Evolutionary conservation across 64 coral and sea anemone species (phyloP).

Genomic region (Trachythela sp.): DNA sequence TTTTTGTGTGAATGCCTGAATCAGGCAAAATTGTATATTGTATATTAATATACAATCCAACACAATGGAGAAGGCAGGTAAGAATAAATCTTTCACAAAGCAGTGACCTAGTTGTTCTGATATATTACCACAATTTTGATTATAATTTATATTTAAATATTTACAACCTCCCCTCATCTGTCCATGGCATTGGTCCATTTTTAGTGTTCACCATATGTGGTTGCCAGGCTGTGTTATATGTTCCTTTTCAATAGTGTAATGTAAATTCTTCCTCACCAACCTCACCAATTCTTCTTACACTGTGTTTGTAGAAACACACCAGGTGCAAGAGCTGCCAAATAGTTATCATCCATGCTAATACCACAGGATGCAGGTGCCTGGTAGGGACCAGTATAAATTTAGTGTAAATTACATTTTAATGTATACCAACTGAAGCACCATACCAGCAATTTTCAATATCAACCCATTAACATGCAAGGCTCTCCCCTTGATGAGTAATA

Average conservation of each 20-base stretch:
- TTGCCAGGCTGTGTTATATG: slow-evolving; percentile 29
- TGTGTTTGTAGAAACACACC: neutral
- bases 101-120: too few species aligned
- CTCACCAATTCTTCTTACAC: slow-evolving; percentile 30
- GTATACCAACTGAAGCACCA: neutral
- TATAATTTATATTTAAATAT: too few species aligned
- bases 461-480: neutral
- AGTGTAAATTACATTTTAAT: neutral
- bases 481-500: neutral
- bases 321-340: neutral
- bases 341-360: neutral
- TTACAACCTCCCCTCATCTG: too few species aligned
- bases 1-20: too few species aligned
- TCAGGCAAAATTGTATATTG: too few species aligned
- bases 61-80: too few species aligned
- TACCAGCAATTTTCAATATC: neutral
- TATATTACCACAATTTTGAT: too few species aligned
- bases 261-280: neutral
- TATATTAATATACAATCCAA: too few species aligned
- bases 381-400: slow-evolving; percentile 1
- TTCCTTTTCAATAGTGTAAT: slow-evolving; percentile 29
- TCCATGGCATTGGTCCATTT: neutral
- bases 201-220: neutral
- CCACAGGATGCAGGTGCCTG: neutral
- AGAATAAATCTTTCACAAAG: too few species aligned